phyloP scores from a whole-genome alignment of 2,888 invertebrate species.

The Mythimna loreyi region DNA sequence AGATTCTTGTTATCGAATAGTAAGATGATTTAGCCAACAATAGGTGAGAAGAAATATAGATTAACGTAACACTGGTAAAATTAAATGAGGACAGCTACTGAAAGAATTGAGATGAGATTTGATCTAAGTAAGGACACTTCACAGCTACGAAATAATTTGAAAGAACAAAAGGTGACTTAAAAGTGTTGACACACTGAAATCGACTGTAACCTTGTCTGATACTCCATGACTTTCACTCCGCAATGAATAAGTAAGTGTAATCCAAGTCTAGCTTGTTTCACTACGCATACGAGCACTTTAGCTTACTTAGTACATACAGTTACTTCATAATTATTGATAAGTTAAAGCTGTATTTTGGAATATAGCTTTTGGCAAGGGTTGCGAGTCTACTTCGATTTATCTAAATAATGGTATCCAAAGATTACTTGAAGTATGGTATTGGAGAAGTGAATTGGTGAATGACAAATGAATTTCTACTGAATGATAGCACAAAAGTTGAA shows the following conservation, averaged over 20 bases:
- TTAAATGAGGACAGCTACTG: background rate
- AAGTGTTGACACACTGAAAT: constrained; percentile 26
- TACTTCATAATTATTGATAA: constrained; percentile 1
- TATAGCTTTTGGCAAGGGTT: background rate
- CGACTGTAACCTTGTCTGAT: constrained; percentile 31
- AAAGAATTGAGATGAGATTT: background rate
- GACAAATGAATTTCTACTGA: background rate
- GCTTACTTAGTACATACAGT: constrained; percentile 5
- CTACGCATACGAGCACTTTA: constrained; percentile 25
- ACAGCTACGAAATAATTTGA: constrained; percentile 13
- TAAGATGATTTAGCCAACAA: background rate
- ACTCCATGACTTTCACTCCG: constrained; percentile 53
- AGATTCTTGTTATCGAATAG: constrained; percentile 4
- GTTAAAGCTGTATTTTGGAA: constrained; percentile 3
- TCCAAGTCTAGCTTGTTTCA: constrained; percentile 22
- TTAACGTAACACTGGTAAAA: background rate
- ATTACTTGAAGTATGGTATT: constrained; percentile 3
- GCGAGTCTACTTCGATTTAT: constrained; percentile 9
- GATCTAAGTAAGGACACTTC: constrained; percentile 1
- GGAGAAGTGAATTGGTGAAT: constrained; percentile 3
- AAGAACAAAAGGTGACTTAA: constrained; percentile 8
- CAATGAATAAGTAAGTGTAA: constrained; percentile 43
- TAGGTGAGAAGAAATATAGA: background rate
- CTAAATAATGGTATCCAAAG: constrained; percentile 3
- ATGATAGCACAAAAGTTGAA: constrained; percentile 21